Evolutionary conservation across 2,888 invertebrate genomes (phyloP).

Genomic region (Watsonalla binaria): DNA sequence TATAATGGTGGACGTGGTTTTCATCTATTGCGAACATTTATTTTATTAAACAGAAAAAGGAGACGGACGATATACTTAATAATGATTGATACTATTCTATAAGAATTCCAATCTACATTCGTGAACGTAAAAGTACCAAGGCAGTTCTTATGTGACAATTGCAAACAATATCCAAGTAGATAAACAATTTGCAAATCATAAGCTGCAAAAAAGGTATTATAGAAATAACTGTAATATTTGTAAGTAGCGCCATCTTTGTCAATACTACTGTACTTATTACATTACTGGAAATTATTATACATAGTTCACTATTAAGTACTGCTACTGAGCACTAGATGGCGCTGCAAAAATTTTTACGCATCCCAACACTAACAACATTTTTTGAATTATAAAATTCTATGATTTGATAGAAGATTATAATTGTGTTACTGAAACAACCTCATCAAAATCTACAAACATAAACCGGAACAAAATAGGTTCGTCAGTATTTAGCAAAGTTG

Average conservation of each 20-base stretch:
- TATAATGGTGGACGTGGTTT: too few species aligned
- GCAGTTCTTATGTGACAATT: too few species aligned
- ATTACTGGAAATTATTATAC: too few species aligned
- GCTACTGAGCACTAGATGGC: conserved; percentile 54
- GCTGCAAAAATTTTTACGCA: conserved; percentile 31
- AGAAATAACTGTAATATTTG: not conserved
- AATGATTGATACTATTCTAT: too few species aligned
- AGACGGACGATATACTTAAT: too few species aligned
- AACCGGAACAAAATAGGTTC: not conserved
- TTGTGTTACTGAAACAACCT: not conserved
- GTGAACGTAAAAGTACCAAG: too few species aligned
- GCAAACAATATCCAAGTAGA: not conserved
- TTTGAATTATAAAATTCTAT: not conserved
- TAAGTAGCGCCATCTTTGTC: not conserved
- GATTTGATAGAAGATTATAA: not conserved
- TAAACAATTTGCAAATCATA: conserved; percentile 3
- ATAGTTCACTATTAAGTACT: conserved; percentile 6
- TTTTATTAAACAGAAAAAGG: too few species aligned
- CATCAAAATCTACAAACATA: not conserved
- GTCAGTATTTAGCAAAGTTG: not conserved
- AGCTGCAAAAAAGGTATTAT: too few species aligned
- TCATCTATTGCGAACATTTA: too few species aligned
- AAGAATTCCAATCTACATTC: too few species aligned
- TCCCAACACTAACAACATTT: not conserved
- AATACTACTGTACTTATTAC: not conserved